Evolutionary conservation across 2,797 vertebrate genomes (phyloP), one percentile per base, ranked within the genome.

Genomic region (Hylomyscus alleni): DNA sequence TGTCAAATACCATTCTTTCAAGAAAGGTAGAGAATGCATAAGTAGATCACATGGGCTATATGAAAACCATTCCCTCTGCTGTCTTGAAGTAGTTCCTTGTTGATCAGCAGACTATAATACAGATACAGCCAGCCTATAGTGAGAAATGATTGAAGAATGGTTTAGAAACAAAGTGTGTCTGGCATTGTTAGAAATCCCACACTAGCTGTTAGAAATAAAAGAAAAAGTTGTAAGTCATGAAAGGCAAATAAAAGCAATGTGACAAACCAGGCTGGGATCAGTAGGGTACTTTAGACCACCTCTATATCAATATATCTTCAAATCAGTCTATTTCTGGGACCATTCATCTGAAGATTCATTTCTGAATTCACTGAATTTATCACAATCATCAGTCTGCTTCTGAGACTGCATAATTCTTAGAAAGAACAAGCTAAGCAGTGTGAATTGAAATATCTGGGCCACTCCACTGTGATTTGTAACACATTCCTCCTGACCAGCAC

Each of bases 221-320:
- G 12, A 92, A 52, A 4, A 58, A 75, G 19, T 75, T 10, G 15
- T 44, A 1, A 4, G 54, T n/a, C 37, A 0, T 86, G 6, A 3
- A 9, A 67, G 26, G 92, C 26, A 44, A 85, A 83, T 67, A 50
- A 37, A 78, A 96, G 0, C 17, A 87, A 4, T n/a, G 10, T 85
- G 26, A 44, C 50, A 89, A 37, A 75, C 91, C 3, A 62, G 50
- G 6, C 34, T 87, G 82, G 37, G 95, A 92, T 94, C 54, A 82
- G 52, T 14, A 4, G 52, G 15, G 8, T 72, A 17, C 24, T 31
- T 93, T 67, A 29, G 22, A 34, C 56, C 50, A 50, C 67, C 56
- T 75, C 81, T 60, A 34, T 1, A 34, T 83, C 44, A 75, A 60
- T 91, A 76, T 37, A 56, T 19, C 47, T n/a, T 34, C 92, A 93